Conservation (phyloP, 2,113 vertebrate species). For the Cephalopholis sonnerati region DNA sequence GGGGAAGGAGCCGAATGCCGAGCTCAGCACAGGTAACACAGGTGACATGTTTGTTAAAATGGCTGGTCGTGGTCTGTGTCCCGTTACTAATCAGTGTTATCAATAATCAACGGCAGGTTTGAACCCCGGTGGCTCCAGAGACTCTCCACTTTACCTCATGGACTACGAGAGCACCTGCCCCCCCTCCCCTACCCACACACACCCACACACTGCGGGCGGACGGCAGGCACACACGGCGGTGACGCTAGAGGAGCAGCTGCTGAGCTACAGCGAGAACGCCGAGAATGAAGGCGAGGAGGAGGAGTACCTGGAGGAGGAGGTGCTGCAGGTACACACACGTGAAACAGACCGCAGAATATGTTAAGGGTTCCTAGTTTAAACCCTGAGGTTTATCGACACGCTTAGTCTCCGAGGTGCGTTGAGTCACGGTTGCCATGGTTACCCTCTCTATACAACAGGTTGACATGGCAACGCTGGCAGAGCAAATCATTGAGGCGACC, state of each 20-base stretch:
- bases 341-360: too few species aligned
- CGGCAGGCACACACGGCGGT: conserved; percentile 1
- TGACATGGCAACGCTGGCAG: conserved; percentile 91
- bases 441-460: conserved; percentile 77
- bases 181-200: not conserved
- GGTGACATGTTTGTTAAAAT: not conserved
- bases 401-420: too few species aligned
- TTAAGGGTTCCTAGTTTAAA: too few species aligned
- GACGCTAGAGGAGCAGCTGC: conserved; percentile 77
- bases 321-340: conserved; percentile 83
- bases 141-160: conserved; percentile 80
- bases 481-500: conserved; percentile 94
- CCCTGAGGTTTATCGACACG: not conserved
- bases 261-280: conserved; percentile 81
- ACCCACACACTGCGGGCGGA: not conserved
- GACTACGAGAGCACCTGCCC: conserved; percentile 78
- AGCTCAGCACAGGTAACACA: conserved; percentile 48
- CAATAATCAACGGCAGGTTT: conserved; percentile 10
- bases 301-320: conserved; percentile 81
- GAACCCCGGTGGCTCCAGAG: conserved; percentile 26
- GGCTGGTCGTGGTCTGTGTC: not conserved
- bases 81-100: accelerated
- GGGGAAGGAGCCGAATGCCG: conserved; percentile 52
- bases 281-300: conserved; percentile 84
- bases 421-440: conserved; percentile 12